Evolutionary conservation across 1,140 invertebrate species (phyloP).

Genomic region (Diuraphis noxia): DNA sequence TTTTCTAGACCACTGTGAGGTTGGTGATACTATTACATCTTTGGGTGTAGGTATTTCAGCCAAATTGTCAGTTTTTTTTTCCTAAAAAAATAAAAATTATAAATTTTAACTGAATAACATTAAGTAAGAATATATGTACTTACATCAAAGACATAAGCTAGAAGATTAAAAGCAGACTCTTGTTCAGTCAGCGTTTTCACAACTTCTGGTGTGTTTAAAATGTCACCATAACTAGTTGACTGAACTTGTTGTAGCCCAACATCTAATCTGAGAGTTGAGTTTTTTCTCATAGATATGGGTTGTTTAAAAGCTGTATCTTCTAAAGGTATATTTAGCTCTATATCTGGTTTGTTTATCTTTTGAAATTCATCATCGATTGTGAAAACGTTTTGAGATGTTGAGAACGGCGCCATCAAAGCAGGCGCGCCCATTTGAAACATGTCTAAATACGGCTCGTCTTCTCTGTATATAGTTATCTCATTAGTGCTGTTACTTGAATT

Average conservation of each 20-base stretch:
- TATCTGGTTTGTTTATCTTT: constrained; percentile 3
- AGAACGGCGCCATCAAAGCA: constrained; percentile 29
- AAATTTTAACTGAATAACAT: neutral
- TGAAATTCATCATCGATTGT: constrained; percentile 1
- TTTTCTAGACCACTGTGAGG: constrained; percentile 29
- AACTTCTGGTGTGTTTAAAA: constrained; percentile 53
- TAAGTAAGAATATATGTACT: neutral
- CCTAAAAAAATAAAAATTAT: constrained; percentile 11
- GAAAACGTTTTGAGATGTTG: constrained; percentile 44
- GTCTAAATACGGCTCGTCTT: constrained; percentile 50
- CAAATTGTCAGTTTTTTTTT: constrained; percentile 29
- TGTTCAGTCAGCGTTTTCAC: constrained; percentile 42
- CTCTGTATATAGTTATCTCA: constrained; percentile 50
- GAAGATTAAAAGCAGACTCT: constrained; percentile 55
- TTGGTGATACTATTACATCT: neutral
- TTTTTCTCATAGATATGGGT: constrained; percentile 44
- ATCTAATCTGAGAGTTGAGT: constrained; percentile 26
- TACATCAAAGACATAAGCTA: constrained; percentile 55
- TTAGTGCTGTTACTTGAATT: constrained; percentile 50
- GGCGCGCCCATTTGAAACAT: constrained; percentile 39
- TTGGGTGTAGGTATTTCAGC: constrained; percentile 36
- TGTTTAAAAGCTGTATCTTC: constrained; percentile 29
- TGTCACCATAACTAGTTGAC: constrained; percentile 39
- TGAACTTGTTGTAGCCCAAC: constrained; percentile 37
- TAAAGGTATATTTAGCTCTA: neutral